Evolutionary conservation across 2,113 vertebrate genomes (phyloP), one percentile per base, ranked within the genome.

Genomic region (Xenotilapia caudafasciata): DNA sequence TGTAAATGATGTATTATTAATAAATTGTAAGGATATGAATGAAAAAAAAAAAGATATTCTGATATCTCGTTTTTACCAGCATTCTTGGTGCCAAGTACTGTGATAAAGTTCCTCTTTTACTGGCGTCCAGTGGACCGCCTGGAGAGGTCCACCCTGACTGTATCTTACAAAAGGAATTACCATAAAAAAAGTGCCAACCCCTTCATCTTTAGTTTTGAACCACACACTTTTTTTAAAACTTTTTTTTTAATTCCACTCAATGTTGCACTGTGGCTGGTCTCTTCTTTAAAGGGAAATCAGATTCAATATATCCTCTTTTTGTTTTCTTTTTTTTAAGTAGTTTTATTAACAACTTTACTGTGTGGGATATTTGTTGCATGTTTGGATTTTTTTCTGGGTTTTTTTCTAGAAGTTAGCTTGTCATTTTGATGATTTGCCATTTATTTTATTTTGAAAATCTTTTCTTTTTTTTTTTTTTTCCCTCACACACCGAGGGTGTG

Each of bases 1-100:
- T 96, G 96, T 96, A 96, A 95, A 95, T 96, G 89, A 95, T 95
- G 95, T 96, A 96, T 95, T 96, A 95, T 95, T 95, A 93, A 95
- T 95, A 95, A 95, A 95, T 96, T 96, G 94, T 96, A 95, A 96
- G 93, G 94, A 96, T 95, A 96, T 96, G 94, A 96, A 96, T 94
- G 94, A 94, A 94, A 93, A 95, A 92, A 91, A 91, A 94, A 94
- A 94, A 94, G 94, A 96, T 95, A 96, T 96, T 96, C 95, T 96
- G 96, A 96, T 96, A 96, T 97, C 95, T 96, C 92, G 92, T 96
- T 97, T 96, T 96, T 96, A 96, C 96, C 96, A 96, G 96, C 96
- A 96, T 96, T 96, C 95, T 96, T 96, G 95, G 96, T 96, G 96
- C 96, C 96, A 96, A 96, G 96, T 96, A 96, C 96, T 96, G 96